Percentiles rank a stretch among this genome's conserved stretches.
These are phyloP conservation scores for Haliclona indistincta DNA, from an alignment of 37 sponge, comb jelly and placozoan species.

Conservation along the genomic window DNA sequence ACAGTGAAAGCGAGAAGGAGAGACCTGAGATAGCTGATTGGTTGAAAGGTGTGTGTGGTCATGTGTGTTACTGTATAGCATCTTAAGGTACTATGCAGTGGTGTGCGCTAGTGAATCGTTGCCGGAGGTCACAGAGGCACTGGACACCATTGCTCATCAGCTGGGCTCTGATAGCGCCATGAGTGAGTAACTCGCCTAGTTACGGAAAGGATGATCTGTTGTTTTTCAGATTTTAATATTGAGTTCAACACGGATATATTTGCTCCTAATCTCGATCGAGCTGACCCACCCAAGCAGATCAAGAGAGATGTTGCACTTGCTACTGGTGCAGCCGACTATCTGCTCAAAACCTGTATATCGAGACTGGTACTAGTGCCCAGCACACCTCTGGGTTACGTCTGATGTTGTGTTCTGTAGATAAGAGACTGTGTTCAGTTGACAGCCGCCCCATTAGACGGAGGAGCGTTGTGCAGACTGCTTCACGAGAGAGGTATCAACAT, in stretches of 20 bases:
- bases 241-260: conserved; percentile 78
- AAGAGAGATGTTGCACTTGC: not conserved
- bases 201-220: conserved; percentile 1
- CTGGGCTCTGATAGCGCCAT: conserved; percentile 28
- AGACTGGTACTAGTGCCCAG: conserved; percentile 3
- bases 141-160: conserved; percentile 24
- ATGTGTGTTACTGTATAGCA: too few species aligned
- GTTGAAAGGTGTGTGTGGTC: too few species aligned
- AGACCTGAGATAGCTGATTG: too few species aligned
- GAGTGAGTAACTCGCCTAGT: not conserved
- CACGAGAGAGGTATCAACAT: conserved; percentile 94
- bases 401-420: conserved; percentile 14
- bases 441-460: conserved; percentile 72
- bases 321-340: not conserved
- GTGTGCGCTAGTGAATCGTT: too few species aligned
- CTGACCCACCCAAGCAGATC: conserved; percentile 37
- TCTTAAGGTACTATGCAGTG: too few species aligned
- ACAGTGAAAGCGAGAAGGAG: conserved; percentile 4
- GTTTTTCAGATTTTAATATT: conserved; percentile 65
- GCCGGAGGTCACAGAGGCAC: conserved; percentile 37
- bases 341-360: not conserved
- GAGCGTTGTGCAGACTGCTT: conserved; percentile 51
- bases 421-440: conserved; percentile 62
- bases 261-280: conserved; percentile 61
- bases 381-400: not conserved